These are phyloP conservation scores for Temnopleurus reevesii DNA, from an alignment of 53 echinoderm and acorn worm genomes.

Conservation along the genomic window DNA sequence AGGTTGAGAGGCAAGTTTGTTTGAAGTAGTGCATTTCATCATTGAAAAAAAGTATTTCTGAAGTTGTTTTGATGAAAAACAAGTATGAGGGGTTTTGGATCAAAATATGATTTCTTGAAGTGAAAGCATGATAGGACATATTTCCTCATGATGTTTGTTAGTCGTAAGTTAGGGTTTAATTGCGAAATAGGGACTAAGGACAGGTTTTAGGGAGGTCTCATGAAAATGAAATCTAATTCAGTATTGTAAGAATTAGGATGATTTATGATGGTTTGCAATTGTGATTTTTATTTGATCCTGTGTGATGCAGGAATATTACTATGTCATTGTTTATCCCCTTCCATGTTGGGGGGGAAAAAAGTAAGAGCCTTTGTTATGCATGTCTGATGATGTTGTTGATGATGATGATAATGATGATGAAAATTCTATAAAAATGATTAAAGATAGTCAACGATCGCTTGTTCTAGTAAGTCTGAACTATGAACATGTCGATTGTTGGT, in stretches of 20 bases:
- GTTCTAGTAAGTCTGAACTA: neutral
- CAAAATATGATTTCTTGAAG: neutral
- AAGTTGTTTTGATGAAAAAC: too few relatives aligned
- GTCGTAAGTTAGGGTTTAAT: neutral
- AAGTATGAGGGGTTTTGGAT: neutral
- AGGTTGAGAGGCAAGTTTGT: too few relatives aligned
- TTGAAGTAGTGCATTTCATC: too few relatives aligned
- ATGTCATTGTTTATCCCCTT: neutral
- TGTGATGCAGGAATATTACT: constrained; percentile 6
- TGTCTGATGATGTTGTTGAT: neutral
- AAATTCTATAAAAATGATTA: neutral
- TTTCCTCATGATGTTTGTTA: neutral
- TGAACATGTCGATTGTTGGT: neutral
- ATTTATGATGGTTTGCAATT: constrained; percentile 46
- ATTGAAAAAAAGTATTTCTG: too few relatives aligned
- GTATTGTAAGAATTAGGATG: constrained; percentile 44
- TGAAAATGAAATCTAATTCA: constrained; percentile 51
- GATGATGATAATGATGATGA: constrained; percentile 15
- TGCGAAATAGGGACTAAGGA: neutral
- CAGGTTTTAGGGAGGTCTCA: constrained; percentile 18
- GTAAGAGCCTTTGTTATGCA: constrained; percentile 35
- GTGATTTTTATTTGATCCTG: neutral
- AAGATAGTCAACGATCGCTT: neutral
- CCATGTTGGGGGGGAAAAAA: neutral
- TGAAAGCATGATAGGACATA: neutral